A percentile compares a stretch with the other conserved stretches of the same genome.
Conservation (phyloP, 2,888 invertebrate species). For the Lathronympha strigana region DNA sequence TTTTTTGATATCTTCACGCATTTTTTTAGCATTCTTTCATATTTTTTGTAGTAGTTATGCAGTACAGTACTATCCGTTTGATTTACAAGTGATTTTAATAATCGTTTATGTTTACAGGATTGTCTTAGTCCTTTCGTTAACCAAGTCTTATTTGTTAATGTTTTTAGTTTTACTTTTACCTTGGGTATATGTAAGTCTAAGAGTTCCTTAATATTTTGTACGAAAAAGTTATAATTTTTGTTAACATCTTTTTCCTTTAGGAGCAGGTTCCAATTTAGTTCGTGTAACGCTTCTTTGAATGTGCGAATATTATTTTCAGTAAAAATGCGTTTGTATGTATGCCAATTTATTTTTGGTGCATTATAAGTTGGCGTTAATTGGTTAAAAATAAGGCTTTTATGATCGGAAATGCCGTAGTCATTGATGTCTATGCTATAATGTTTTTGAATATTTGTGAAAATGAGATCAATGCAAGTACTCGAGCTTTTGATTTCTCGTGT, state of each 20-base stretch:
- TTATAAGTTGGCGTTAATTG: not conserved
- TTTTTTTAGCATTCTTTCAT: conserved; percentile 1
- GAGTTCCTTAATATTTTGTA: not conserved
- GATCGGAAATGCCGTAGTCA: conserved; percentile 5
- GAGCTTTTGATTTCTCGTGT: not conserved
- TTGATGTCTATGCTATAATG: not conserved
- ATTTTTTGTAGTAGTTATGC: conserved; percentile 1
- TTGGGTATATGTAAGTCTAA: conserved; percentile 7
- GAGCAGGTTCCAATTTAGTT: not conserved
- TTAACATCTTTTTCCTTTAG: not conserved
- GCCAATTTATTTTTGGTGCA: not conserved
- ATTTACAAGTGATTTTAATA: not conserved
- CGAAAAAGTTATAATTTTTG: not conserved
- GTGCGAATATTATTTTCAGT: not conserved
- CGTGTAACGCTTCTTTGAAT: not conserved
- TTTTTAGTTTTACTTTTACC: not conserved
- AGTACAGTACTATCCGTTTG: not conserved
- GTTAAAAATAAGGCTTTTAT: conserved; percentile 1
- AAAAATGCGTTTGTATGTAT: conserved; percentile 3
- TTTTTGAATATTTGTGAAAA: not conserved
- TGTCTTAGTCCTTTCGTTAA: not conserved
- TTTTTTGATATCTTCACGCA: not conserved
- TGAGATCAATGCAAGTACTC: not conserved
- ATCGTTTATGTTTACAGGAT: conserved; percentile 8
- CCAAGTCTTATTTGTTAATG: not conserved